Evolutionary conservation across 2,888 invertebrate genomes (phyloP), one percentile per base, ranked within the genome.

Genomic region (Augiades crinisus): DNA sequence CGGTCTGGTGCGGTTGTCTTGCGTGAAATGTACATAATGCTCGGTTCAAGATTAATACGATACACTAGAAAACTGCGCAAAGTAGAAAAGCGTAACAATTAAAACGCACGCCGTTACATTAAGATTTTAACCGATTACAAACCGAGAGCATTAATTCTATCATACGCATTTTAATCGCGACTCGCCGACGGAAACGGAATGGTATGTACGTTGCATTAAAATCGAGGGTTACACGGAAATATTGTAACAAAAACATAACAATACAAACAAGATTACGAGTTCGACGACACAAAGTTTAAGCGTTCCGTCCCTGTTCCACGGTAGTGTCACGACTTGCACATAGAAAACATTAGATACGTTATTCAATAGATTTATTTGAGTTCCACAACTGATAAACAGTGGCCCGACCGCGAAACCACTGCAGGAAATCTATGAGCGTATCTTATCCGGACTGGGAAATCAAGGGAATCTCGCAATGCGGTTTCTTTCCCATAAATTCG

Each of bases 311-410:
- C 44, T 14, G 36, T 46, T 46, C 77, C 76, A 77, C 75, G 75
- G 64, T 73, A 70, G 65, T 77, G 75, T 81, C 83, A 85, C 81
- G 81, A 84, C 72, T 84, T 72, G 67, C 70, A 75, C 69, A 78
- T 65, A 74, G 72, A 74, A 74, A 79, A 76, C 70, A 75, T 76
- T 75, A 78, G 72, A 74, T 72, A 72, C 67, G 67, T 75, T 73
- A 68, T 71, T 68, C 72, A 78, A 81, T 78, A 81, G 81, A 84
- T 87, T 84, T 84, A 82, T 85, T 84, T 81, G 73, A 75, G 77
- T 75, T 78, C 73, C 72, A 61, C 63, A 68, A 65, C 70, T 75
- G 83, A 87, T 87, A 87, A 85, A 79, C 75, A 75, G 76, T 70
- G 77, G 77, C 65, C 64, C 75, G 77, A 84, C 87, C 86, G 78